phyloP scores from a whole-genome alignment of 2,113 vertebrate species.

The Cervus canadensis region DNA sequence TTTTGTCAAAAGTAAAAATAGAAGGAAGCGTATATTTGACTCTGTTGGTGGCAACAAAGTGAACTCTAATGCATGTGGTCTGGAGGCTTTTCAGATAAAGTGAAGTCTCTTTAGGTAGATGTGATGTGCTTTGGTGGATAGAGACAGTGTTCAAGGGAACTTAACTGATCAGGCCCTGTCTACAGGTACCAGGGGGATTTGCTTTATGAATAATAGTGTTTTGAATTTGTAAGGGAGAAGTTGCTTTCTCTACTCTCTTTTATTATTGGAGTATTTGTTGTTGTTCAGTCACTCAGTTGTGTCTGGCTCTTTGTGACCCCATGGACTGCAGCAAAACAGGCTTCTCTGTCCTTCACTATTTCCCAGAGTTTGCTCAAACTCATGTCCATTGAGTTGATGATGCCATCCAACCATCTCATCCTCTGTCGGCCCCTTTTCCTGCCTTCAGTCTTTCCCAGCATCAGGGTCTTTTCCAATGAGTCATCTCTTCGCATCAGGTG shows the following conservation, averaged over 20 bases:
- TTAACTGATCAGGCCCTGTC: fast-evolving
- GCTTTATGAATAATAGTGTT: background rate
- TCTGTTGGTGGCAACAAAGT: background rate
- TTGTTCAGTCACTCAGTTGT: background rate
- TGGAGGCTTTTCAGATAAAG: background rate
- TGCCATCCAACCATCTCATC: background rate
- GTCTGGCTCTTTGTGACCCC: background rate
- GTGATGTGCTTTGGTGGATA: background rate
- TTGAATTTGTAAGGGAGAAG: background rate
- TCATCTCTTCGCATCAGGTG: background rate
- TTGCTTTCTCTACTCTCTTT: background rate
- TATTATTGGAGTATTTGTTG: background rate
- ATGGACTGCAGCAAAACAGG: background rate
- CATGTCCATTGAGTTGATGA: background rate
- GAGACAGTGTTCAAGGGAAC: background rate
- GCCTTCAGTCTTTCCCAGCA: background rate
- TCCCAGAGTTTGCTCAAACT: background rate
- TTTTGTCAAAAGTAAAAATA: background rate
- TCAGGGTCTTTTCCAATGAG: background rate
- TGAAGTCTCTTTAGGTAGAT: background rate
- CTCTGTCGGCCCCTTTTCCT: background rate
- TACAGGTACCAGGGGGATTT: background rate
- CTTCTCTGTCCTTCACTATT: background rate
- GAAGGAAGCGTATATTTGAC: background rate
- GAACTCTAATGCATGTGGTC: background rate